Conservation (phyloP, 2,113 vertebrate species). For the Oophaga pumilio region DNA sequence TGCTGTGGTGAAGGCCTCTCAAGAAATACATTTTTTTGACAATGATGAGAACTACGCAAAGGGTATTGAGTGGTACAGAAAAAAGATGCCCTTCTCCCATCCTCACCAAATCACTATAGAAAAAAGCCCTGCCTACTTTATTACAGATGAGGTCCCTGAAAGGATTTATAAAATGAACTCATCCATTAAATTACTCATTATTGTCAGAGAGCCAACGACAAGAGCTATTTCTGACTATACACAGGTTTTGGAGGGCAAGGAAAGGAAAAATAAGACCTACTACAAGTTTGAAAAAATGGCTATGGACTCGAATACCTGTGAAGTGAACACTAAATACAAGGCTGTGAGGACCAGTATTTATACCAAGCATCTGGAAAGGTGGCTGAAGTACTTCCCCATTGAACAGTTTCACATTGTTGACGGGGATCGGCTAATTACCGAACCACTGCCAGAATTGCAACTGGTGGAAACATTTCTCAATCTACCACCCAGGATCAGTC, state of each 20-base stretch:
- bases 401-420: conserved; percentile 96
- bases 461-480: conserved; percentile 92
- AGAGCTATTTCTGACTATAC: conserved; percentile 96
- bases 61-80: conserved; percentile 92
- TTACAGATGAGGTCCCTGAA: conserved; percentile 94
- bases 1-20: conserved; percentile 92
- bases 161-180: conserved; percentile 98
- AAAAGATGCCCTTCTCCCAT: conserved; percentile 96
- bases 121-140: conserved; percentile 96
- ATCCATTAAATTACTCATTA: conserved; percentile 92
- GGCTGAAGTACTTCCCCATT: conserved; percentile 92
- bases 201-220: conserved; percentile 93
- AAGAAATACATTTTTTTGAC: conserved; percentile 98
- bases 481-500: conserved; percentile 90
- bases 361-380: conserved; percentile 93
- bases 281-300: conserved; percentile 94
- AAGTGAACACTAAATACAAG: conserved; percentile 97
- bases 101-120: conserved; percentile 96
- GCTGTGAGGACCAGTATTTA: conserved; percentile 96
- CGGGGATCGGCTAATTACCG: conserved; percentile 89
- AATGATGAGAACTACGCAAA: conserved; percentile 92
- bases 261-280: conserved; percentile 95
- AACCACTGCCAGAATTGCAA: conserved; percentile 92
- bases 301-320: conserved; percentile 85
- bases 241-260: conserved; percentile 94